Percentiles rank a stretch among this genome's conserved stretches.
Evolutionary conservation across 1,140 invertebrate species (phyloP).

Genomic region (Archegozetes longisetosus): DNA sequence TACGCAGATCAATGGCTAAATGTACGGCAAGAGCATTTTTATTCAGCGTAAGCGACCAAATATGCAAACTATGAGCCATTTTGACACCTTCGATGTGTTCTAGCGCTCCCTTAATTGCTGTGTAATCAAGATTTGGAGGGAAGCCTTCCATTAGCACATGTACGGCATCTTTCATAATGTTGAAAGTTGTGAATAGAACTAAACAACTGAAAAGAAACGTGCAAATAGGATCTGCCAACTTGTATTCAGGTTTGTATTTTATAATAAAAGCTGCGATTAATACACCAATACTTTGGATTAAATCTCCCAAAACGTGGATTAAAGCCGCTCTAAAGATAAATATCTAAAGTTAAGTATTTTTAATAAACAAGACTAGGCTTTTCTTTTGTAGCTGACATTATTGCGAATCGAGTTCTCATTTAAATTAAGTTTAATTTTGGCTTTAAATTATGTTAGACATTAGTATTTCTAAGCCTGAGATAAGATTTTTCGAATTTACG

Average conservation of each 20-base stretch:
- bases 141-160: conserved; percentile 61
- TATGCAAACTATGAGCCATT: conserved; percentile 57
- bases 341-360: no score
- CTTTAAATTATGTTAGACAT: no score
- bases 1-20: conserved; percentile 5
- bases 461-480: no score
- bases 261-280: conserved; percentile 82
- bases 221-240: conserved; percentile 72
- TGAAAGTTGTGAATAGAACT: conserved; percentile 59
- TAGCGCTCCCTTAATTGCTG: conserved; percentile 31
- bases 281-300: conserved; percentile 88
- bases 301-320: conserved; percentile 91
- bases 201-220: conserved; percentile 71
- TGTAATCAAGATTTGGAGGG: conserved; percentile 37
- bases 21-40: conserved; percentile 19
- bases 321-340: conserved; percentile 72
- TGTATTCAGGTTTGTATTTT: conserved; percentile 48
- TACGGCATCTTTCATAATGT: conserved; percentile 54
- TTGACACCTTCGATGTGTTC: conserved; percentile 44
- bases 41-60: conserved; percentile 48
- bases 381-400: no score
- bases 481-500: no score
- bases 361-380: no score
- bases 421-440: no score
- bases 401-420: no score